phyloP scores from a whole-genome alignment of 1,140 invertebrate species.

The Drosophila grimshawi region DNA sequence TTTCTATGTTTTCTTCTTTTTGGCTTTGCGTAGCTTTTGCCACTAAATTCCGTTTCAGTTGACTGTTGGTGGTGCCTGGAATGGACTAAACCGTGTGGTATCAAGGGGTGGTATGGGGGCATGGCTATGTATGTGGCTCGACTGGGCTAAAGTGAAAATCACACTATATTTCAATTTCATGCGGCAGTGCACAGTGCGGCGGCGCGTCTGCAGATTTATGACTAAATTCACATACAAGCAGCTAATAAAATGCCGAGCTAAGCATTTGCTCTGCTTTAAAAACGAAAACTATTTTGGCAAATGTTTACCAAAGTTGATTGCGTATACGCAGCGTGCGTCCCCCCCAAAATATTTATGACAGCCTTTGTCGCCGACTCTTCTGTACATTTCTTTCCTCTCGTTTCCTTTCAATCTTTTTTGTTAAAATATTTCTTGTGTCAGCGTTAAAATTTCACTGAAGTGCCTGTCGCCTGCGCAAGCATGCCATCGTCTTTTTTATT shows the following conservation, averaged over 20 bases:
- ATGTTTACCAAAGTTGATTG: conserved; percentile 78
- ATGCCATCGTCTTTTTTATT: conserved; percentile 38
- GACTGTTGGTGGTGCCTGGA: neutral
- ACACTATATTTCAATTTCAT: conserved; percentile 83
- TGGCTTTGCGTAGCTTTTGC: conserved; percentile 61
- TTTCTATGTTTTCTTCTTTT: conserved; percentile 40
- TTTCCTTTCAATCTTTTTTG: conserved; percentile 40
- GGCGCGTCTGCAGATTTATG: conserved; percentile 74
- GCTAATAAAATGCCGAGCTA: conserved; percentile 81
- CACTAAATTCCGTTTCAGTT: conserved; percentile 64
- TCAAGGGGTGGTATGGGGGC: neutral
- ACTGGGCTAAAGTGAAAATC: conserved; percentile 76
- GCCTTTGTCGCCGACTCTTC: conserved; percentile 52
- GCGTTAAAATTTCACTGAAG: conserved; percentile 76
- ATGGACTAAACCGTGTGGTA: neutral
- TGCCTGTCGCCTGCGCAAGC: conserved; percentile 75
- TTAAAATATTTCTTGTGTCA: conserved; percentile 82
- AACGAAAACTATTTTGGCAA: conserved; percentile 75
- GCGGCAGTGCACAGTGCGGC: conserved; percentile 71
- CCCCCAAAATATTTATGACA: conserved; percentile 61
- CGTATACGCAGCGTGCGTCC: conserved; percentile 73
- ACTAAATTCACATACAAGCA: conserved; percentile 81
- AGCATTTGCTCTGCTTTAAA: conserved; percentile 74
- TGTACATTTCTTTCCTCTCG: conserved; percentile 11
- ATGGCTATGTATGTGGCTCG: conserved; percentile 6